Conservation (phyloP, 2,888 invertebrate species). For the Junonia oenone region DNA sequence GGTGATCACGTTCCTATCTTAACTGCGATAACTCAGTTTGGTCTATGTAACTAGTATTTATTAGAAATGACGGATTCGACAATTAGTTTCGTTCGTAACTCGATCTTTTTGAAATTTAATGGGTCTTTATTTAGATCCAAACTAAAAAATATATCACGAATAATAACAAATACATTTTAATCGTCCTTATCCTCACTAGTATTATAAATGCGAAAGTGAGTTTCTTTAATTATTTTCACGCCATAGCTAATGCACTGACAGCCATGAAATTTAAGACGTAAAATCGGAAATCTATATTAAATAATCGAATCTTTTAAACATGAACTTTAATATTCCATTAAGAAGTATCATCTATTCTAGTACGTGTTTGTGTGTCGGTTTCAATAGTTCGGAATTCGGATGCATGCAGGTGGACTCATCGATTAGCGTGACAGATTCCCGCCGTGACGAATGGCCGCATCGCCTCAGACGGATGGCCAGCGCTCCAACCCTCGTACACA, state of each 20-base stretch:
- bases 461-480: conserved; percentile 59
- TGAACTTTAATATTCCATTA: too few species aligned
- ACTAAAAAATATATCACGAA: too few species aligned
- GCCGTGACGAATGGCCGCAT: conserved; percentile 58
- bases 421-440: conserved; percentile 67
- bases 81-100: conserved; percentile 10
- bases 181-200: too few species aligned
- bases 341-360: too few species aligned
- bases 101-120: too few species aligned
- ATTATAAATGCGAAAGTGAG: too few species aligned
- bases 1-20: conserved; percentile 68
- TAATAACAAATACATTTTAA: too few species aligned
- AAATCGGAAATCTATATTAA: too few species aligned
- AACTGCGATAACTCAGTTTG: conserved; percentile 59
- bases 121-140: too few species aligned
- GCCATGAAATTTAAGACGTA: background rate
- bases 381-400: conserved; percentile 19
- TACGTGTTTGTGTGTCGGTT: background rate
- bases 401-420: conserved; percentile 55
- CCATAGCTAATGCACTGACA: too few species aligned
- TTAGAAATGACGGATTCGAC: conserved; percentile 38
- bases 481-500: conserved; percentile 39
- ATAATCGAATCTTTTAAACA: too few species aligned
- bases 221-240: background rate
- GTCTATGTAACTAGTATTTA: conserved; percentile 60